Conservation (phyloP, 2,113 vertebrate species). For the Neolamprologus falcicula region DNA sequence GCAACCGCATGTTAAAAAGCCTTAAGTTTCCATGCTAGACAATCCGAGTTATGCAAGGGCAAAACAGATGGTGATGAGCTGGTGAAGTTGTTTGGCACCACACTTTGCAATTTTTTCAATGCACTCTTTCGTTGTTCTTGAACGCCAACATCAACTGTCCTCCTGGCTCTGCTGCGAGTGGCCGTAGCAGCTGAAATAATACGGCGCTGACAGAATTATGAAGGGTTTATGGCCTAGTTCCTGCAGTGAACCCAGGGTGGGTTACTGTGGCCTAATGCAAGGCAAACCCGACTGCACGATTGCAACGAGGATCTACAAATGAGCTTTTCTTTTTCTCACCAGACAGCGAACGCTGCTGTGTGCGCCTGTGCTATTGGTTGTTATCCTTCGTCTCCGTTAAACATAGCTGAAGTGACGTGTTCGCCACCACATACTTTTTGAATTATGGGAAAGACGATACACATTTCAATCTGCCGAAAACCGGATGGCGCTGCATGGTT, state of each 20-base stretch:
- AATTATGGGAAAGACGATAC: constrained; percentile 23
- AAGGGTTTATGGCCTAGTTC: constrained; percentile 32
- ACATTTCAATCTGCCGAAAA: constrained; percentile 1
- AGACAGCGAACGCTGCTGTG: neutral
- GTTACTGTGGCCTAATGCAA: neutral
- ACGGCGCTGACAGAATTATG: constrained; percentile 23
- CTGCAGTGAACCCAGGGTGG: neutral
- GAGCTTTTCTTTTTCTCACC: neutral
- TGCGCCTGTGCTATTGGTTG: neutral
- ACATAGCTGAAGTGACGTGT: neutral
- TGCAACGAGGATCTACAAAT: neutral
- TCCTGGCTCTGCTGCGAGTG: constrained; percentile 6
- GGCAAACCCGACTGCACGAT: neutral
- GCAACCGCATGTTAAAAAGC: constrained; percentile 20
- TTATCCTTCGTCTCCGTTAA: neutral
- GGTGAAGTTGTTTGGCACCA: constrained; percentile 22
- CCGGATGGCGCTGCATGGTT: neutral
- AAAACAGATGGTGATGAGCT: constrained; percentile 55
- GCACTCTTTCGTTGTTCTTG: constrained; percentile 22
- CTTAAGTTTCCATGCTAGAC: constrained; percentile 2
- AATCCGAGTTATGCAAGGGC: constrained; percentile 33
- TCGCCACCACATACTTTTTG: neutral
- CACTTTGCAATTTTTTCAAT: neutral
- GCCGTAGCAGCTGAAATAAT: constrained; percentile 58
- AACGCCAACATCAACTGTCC: constrained; percentile 35